Evolutionary conservation across 2,888 invertebrate genomes (phyloP).

Genomic region (Ditula angustiorana): DNA sequence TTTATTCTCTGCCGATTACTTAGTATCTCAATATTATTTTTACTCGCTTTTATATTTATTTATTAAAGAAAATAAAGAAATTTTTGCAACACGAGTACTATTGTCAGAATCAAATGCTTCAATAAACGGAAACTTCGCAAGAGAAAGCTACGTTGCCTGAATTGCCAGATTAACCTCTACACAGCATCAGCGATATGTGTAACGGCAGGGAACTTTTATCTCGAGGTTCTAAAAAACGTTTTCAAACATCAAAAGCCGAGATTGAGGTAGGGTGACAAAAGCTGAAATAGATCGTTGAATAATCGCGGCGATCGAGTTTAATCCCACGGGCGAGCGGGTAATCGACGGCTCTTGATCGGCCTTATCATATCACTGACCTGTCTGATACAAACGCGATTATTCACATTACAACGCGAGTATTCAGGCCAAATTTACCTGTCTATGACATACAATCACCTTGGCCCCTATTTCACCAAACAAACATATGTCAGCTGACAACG

Average conservation of each 20-base stretch:
- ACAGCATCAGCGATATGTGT: background rate
- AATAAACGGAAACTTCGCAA: too few species aligned
- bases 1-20: too few species aligned
- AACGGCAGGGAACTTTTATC: background rate
- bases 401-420: background rate
- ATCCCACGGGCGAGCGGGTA: constrained; percentile 50
- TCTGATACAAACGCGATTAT: constrained; percentile 32
- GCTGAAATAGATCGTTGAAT: constrained; percentile 55
- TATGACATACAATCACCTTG: constrained; percentile 5
- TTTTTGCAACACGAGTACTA: too few species aligned
- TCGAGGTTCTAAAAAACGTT: constrained; percentile 9
- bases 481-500: too few species aligned
- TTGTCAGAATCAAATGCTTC: too few species aligned
- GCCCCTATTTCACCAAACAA: too few species aligned
- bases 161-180: background rate
- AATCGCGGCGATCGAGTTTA: constrained; percentile 52
- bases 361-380: constrained; percentile 41
- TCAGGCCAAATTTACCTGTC: background rate
- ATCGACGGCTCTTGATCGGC: constrained; percentile 49
- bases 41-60: too few species aligned
- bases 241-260: constrained; percentile 54
- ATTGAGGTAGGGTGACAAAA: constrained; percentile 43
- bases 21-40: too few species aligned
- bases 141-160: too few species aligned
- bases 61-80: too few species aligned